Base-by-base conservation (phyloP, 2,888 invertebrate genomes). In the Yponomeuta evonymella region DNA sequence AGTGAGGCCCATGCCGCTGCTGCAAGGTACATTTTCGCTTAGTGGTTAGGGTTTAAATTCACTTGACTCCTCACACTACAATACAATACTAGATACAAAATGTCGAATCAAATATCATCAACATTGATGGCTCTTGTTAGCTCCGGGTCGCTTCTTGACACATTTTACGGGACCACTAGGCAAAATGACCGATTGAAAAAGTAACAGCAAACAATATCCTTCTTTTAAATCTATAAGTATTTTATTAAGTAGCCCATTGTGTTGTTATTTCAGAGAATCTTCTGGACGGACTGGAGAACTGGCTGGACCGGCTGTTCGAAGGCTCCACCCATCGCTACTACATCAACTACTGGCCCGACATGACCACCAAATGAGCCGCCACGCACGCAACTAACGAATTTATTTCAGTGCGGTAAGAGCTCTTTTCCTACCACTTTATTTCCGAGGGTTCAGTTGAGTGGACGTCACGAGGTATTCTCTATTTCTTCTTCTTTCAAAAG, bases 301-400 rank as follows among this genome's bases (percentile, higher is more conserved):
- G 99, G 99, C 91, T 99, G 81, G 99, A 99, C 87, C 95, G 98
- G 36, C 92, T 99, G 75, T 98, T 99, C 84, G 99, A 99, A 86
- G 99, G 99, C 74, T 96, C 96, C 75, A 98, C 99, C 8, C 97
- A 97, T 85, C 96, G 98, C 77, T 99, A 98, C 91, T 96, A 97
- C 88, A 95, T 99, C 78, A 98, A 98, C 88, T 98, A 98, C 89
- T 99, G 99, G 99, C 99, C 99, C n/a, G 97, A 98, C 83, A 98
- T 97, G 93, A 95, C 96, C 76, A 95, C 95, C 81, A 96, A 96
- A 90, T 96, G 95, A 90, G 75, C 72, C 10, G 11, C 9, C 29
- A 2, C 36, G 2, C 67, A n/a, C 33, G n/a, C 30, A 67, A 67
- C 11, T 67, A 33, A 33, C 29, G 68, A 15, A n/a, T 68, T 68